Evolutionary conservation across 2,113 vertebrate genomes (phyloP).

Genomic region (Caloenas nicobarica): DNA sequence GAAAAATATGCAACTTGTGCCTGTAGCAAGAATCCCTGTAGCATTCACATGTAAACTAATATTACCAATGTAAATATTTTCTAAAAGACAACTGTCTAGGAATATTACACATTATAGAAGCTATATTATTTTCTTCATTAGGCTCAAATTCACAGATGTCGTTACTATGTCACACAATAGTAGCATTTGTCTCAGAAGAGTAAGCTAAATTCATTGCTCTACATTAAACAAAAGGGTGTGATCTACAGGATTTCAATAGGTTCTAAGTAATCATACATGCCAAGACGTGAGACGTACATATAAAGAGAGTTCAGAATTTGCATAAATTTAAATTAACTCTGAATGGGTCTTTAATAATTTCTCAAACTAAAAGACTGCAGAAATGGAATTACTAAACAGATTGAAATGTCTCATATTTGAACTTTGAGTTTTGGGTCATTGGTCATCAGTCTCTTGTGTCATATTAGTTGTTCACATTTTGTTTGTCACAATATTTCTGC

Average conservation of each 20-base stretch:
- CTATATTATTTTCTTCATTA: neutral
- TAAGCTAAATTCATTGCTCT: neutral
- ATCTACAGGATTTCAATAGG: neutral
- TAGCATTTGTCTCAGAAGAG: neutral
- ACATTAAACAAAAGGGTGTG: neutral
- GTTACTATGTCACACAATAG: neutral
- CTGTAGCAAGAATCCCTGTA: neutral
- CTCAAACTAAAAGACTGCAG: neutral
- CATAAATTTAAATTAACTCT: neutral
- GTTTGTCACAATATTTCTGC: neutral
- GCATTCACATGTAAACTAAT: neutral
- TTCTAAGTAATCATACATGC: neutral
- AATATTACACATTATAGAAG: neutral
- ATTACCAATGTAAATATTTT: neutral
- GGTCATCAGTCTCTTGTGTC: neutral
- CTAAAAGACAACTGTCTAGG: neutral
- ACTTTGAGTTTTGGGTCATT: neutral
- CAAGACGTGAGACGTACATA: neutral
- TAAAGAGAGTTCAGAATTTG: neutral
- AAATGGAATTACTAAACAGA: neutral
- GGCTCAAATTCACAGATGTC: neutral
- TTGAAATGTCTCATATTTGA: neutral
- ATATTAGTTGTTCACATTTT: neutral
- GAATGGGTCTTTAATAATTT: neutral
- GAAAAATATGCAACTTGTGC: neutral